A percentile compares a stretch with the other conserved stretches of the same genome.
Evolutionary conservation across 1,140 invertebrate genomes (phyloP).

Genomic region (Parasteatoda tepidariorum): DNA sequence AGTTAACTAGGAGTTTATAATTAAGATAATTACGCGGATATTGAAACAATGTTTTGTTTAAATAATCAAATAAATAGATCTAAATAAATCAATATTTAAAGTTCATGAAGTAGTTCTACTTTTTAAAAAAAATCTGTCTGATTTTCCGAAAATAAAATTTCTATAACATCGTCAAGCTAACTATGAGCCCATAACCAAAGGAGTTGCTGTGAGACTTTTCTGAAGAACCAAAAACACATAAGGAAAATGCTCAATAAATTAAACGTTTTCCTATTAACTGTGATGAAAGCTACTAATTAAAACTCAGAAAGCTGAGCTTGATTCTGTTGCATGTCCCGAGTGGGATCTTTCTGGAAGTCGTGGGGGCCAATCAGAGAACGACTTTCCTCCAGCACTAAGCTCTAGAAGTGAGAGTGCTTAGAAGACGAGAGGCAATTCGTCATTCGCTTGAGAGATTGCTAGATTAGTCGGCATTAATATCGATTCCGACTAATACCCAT

Average conservation of each 20-base stretch:
- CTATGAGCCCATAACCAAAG: too few species aligned
- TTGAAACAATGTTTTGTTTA: too few species aligned
- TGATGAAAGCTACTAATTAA: constrained; percentile 32
- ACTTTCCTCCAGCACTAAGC: constrained; percentile 1
- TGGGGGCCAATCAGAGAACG: constrained; percentile 5
- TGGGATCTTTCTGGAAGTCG: not conserved
- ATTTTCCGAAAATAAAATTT: too few species aligned
- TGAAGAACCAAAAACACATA: not conserved
- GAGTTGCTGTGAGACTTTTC: not conserved
- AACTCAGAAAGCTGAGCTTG: not conserved
- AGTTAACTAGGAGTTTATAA: too few species aligned
- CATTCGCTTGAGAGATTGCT: not conserved
- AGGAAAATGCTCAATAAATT: constrained; percentile 36
- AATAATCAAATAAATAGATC: too few species aligned
- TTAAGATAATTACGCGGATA: too few species aligned
- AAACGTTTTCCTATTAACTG: constrained; percentile 23
- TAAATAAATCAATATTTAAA: too few species aligned
- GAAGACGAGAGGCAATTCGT: constrained; percentile 2
- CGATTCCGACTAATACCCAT: not conserved
- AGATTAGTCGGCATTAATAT: constrained; percentile 17
- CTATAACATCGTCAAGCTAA: too few species aligned
- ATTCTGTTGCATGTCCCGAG: not conserved
- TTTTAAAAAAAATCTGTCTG: too few species aligned
- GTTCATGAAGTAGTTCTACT: too few species aligned
- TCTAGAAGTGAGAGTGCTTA: not conserved